Base-by-base conservation (phyloP, 2,888 invertebrate genomes). In the Pterostichus madidus region DNA sequence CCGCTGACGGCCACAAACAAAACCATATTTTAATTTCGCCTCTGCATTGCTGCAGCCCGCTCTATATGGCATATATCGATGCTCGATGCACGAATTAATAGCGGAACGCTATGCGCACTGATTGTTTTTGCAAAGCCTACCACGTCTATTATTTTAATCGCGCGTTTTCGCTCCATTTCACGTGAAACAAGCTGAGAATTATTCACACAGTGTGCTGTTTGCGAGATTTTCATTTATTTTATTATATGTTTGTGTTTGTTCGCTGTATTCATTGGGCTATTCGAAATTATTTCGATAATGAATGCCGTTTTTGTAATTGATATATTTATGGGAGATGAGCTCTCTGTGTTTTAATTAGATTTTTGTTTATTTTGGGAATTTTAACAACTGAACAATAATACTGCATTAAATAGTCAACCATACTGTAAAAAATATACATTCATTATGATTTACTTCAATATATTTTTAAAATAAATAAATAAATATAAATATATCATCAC, bases 121-220 rank as follows among this genome's bases (percentile, higher is more conserved):
- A 71, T 71, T 71, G 68, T 71, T 71, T 71, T 71, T 71, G 68
- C 68, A 71, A 71, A 71, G 68, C 68, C 68, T 71, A 71, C 68
- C 17, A 44, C 68, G 39, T 71, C 68, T 80, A 80, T 80, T 80
- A 80, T 80, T 80, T 80, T 80, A 80, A 80, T 80, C 80, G 80
- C 73, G 73, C 35, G 71, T 80, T 80, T 52, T 44, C 80, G 80
- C 80, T 80, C 71, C 80, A 80, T 80, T 80, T 80, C 80, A 71
- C 49, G 56, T 71, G 80, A 80, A 80, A 80, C 68, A 71, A 71
- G 68, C 44, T 71, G 68, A 71, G 68, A 71, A 71, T 71, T 71
- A 71, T 71, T 71, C 68, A 71, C 68, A 44, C 68, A 44, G 68
- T 71, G 68, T 71, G 68, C 68, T 71, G 68, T 71, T 39, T 15